These are phyloP conservation scores for Acanthosepion pharaonis DNA, from an alignment of 2,888 invertebrate species.

Conservation along the genomic window DNA sequence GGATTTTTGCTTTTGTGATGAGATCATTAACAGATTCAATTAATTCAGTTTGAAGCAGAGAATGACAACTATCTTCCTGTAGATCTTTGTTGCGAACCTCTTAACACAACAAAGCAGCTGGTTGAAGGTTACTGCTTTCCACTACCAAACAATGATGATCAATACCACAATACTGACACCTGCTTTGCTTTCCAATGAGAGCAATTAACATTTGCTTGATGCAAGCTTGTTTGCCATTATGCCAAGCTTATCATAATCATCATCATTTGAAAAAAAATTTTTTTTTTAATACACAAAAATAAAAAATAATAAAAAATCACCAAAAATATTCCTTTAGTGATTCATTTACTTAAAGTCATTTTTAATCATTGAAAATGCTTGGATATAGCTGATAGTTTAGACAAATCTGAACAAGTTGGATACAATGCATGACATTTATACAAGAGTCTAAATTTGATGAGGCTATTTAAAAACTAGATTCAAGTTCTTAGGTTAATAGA, in stretches of 20 bases:
- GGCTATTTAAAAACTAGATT: no score
- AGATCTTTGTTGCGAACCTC: not conserved
- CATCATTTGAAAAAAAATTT: not conserved
- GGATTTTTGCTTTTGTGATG: not conserved
- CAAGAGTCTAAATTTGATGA: no score
- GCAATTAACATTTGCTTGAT: not conserved
- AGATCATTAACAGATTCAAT: not conserved
- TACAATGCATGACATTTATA: no score
- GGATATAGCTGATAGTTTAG: no score
- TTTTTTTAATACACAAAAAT: not conserved
- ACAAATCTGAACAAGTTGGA: no score
- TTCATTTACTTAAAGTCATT: no score
- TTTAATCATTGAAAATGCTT: no score
- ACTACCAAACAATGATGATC: not conserved
- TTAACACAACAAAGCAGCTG: not conserved
- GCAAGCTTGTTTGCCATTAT: not conserved
- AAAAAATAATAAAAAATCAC: no score
- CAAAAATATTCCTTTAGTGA: no score
- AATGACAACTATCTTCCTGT: not conserved
- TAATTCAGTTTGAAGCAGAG: not conserved
- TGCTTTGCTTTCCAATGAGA: not conserved
- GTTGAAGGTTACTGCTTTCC: not conserved
- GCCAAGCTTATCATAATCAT: not conserved
- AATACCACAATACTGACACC: conserved; percentile 12
- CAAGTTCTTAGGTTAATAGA: no score